Percentiles rank a stretch among this genome's conserved stretches.
phyloP scores from a whole-genome alignment of 2,113 vertebrate species.

The Cinclus cinclus region DNA sequence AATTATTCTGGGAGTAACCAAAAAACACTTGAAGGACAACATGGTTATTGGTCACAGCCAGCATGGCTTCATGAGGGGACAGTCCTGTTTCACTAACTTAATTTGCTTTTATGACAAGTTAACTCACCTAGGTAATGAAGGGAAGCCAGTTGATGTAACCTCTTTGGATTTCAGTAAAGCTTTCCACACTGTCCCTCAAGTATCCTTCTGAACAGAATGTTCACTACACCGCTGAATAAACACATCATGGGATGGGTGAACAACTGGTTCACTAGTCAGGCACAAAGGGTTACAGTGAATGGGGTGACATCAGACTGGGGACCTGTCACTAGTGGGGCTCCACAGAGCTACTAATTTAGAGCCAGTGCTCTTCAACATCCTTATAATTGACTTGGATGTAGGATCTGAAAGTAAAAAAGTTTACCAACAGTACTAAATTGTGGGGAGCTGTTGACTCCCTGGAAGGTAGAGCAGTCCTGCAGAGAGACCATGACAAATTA shows the following conservation, averaged over 20 bases:
- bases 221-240: not conserved
- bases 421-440: not conserved
- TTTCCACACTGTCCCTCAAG: not conserved
- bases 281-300: not conserved
- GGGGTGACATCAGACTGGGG: not conserved
- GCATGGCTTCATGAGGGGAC: not conserved
- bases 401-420: not conserved
- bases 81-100: not conserved
- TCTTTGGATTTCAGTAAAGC: not conserved
- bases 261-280: fast-evolving
- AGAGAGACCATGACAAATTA: not conserved
- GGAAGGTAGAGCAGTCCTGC: not conserved
- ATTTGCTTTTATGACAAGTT: not conserved
- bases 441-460: not conserved
- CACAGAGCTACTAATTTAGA: not conserved
- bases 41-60: not conserved
- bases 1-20: not conserved
- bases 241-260: not conserved
- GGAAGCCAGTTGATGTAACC: not conserved
- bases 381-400: not conserved
- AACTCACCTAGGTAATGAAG: not conserved
- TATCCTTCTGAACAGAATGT: not conserved
- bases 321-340: not conserved
- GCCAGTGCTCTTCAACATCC: not conserved
- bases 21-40: not conserved